Conservation (phyloP, 2,888 invertebrate species). For the Blera fallax region DNA sequence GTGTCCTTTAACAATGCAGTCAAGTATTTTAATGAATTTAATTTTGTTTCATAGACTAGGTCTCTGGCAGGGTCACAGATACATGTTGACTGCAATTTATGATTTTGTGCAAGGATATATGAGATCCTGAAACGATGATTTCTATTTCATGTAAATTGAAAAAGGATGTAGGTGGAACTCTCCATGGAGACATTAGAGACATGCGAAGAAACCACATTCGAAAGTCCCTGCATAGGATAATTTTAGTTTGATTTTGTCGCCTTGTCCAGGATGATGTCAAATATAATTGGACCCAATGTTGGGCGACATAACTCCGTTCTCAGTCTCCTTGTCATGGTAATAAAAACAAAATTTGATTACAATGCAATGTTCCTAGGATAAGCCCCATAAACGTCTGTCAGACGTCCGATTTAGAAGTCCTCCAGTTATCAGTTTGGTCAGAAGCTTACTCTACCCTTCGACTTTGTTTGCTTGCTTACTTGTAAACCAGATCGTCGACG, state of each 20-base stretch:
- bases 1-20: neutral
- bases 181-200: neutral
- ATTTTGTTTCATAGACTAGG: neutral
- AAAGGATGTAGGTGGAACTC: neutral
- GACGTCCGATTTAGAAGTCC: no score
- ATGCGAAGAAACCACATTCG: neutral
- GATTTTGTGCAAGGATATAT: neutral
- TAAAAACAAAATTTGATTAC: neutral
- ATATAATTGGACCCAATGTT: no score
- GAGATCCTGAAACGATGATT: neutral
- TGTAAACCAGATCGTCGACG: no score
- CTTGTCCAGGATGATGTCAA: neutral
- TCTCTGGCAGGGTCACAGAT: neutral
- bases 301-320: neutral
- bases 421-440: no score
- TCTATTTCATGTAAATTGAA: no score
- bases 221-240: neutral
- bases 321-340: neutral
- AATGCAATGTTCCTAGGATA: no score
- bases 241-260: neutral
- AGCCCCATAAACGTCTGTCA: no score
- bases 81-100: slow-evolving; percentile 3
- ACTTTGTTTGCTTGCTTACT: no score
- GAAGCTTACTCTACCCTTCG: no score
- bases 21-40: neutral